Evolutionary conservation across 2,113 vertebrate genomes (phyloP).

Genomic region (Hippoglossus stenolepis): DNA sequence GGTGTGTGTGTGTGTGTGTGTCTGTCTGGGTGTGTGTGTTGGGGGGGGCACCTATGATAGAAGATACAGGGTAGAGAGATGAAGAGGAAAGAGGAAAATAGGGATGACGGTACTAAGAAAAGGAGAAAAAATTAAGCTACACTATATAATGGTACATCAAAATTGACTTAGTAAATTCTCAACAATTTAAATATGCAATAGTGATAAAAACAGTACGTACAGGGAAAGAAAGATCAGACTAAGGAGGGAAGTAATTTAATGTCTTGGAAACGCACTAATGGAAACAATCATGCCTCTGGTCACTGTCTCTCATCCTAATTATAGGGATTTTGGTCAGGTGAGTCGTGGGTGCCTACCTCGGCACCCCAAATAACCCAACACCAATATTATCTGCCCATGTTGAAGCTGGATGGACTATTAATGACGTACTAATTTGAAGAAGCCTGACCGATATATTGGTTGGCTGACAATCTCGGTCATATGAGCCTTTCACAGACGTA

Average conservation of each 20-base stretch:
- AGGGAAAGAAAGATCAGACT: neutral
- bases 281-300: constrained; percentile 31
- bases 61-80: constrained; percentile 40
- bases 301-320: constrained; percentile 21
- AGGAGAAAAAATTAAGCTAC: neutral
- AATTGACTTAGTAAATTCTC: neutral
- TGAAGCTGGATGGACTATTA: no score
- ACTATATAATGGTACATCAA: neutral
- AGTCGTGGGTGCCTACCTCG: constrained; percentile 5
- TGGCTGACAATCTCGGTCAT: no score
- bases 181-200: neutral
- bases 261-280: neutral
- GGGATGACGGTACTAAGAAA: constrained; percentile 2
- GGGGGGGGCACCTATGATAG: constrained; percentile 36
- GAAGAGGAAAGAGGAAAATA: constrained; percentile 27
- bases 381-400: constrained; percentile 34
- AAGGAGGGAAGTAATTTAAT: neutral
- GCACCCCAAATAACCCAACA: constrained; percentile 11
- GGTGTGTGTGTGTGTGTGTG: constrained; percentile 23
- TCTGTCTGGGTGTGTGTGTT: constrained; percentile 10
- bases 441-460: no score
- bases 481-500: no score
- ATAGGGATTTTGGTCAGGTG: neutral
- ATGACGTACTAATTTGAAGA: no score
- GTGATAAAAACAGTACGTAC: neutral